A percentile compares a stretch with the other conserved stretches of the same genome.
phyloP scores from a whole-genome alignment of 37 sponge, comb jelly and placozoan genomes.

The Ephydatia muelleri region DNA sequence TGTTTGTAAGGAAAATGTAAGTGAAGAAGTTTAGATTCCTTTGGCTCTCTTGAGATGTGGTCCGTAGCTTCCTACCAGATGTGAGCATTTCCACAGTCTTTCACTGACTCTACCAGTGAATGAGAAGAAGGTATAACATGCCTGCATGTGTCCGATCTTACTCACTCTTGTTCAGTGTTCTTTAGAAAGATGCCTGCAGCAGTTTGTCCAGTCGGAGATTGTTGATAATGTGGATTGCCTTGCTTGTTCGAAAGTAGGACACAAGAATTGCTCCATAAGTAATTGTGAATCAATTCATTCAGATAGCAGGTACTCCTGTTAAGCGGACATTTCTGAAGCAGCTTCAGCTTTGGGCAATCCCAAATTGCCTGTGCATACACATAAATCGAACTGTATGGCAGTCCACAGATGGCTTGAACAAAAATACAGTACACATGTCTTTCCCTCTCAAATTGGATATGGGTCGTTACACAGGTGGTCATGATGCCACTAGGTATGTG shows the following conservation, averaged over 20 bases:
- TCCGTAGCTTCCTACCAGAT: slow-evolving; percentile 50
- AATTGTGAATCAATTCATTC: not conserved
- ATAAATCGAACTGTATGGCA: slow-evolving; percentile 66
- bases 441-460: slow-evolving; percentile 73
- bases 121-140: not conserved
- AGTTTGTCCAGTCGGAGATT: slow-evolving; percentile 53
- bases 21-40: not conserved
- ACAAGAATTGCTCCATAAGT: not conserved
- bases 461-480: slow-evolving; percentile 28
- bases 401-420: slow-evolving; percentile 36
- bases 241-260: slow-evolving; percentile 44
- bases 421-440: slow-evolving; percentile 58
- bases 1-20: too few relatives aligned
- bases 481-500: slow-evolving; percentile 3
- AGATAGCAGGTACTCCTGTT: slow-evolving; percentile 13
- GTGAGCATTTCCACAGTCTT: slow-evolving; percentile 72
- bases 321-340: slow-evolving; percentile 41
- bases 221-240: slow-evolving; percentile 63
- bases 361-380: slow-evolving; percentile 76
- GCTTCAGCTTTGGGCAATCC: slow-evolving; percentile 53
- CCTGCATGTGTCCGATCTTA: not conserved
- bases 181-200: slow-evolving; percentile 50
- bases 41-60: not conserved
- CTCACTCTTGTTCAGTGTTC: slow-evolving; percentile 36
- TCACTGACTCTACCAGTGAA: slow-evolving; percentile 51